Conservation (phyloP, 2,797 vertebrate species). For the Thalassophryne amazonica region DNA sequence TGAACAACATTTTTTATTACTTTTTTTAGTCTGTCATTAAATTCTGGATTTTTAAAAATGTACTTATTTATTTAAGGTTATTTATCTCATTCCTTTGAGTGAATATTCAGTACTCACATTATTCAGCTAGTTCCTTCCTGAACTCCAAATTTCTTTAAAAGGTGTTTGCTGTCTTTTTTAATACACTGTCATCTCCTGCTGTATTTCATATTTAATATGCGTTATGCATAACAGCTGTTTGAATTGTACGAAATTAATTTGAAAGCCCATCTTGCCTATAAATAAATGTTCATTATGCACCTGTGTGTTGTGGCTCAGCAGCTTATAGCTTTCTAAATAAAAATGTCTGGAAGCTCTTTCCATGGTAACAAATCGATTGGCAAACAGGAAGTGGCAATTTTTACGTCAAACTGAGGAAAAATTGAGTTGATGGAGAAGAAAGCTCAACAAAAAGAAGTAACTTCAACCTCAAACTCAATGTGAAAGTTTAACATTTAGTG, state of each 20-base stretch:
- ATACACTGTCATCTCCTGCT: no score
- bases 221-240: conserved; percentile 2
- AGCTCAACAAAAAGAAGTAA: not conserved
- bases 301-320: conserved; percentile 33
- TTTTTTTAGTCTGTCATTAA: no score
- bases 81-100: no score
- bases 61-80: no score
- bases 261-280: conserved; percentile 27
- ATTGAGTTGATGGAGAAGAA: not conserved
- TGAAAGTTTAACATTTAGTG: conserved; percentile 23
- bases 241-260: no score
- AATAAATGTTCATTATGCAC: conserved; percentile 41
- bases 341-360: conserved; percentile 17
- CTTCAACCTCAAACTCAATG: not conserved
- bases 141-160: not conserved
- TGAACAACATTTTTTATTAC: not conserved
- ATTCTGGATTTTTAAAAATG: no score
- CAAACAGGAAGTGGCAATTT: conserved; percentile 1
- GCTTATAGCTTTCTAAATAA: conserved; percentile 15
- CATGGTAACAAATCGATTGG: not conserved
- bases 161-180: not conserved
- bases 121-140: no score
- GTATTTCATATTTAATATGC: not conserved
- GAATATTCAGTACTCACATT: no score
- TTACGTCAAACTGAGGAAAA: not conserved